These are phyloP conservation scores for Philopedon plagiatum DNA, from an alignment of 2,888 invertebrate species.

Conservation along the genomic window DNA sequence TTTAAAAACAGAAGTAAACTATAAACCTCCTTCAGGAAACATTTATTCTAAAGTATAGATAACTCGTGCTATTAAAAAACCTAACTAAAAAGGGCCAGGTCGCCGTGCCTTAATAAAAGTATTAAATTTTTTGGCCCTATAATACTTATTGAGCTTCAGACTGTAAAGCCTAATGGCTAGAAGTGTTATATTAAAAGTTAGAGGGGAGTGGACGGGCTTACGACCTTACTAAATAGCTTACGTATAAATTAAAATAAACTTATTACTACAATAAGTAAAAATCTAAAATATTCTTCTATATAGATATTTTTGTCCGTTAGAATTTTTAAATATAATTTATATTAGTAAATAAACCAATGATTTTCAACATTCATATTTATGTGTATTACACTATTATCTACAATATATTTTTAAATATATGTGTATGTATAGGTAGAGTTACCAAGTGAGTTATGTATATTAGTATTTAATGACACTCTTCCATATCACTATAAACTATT, in stretches of 20 bases:
- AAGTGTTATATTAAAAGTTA: too few relatives aligned
- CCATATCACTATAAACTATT: slow-evolving; percentile 6
- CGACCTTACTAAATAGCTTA: too few relatives aligned
- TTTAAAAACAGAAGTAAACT: too few relatives aligned
- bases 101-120: too few relatives aligned
- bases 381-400: slow-evolving; percentile 35
- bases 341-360: slow-evolving; percentile 30
- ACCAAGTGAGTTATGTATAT: neutral
- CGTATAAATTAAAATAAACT: neutral
- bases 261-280: neutral
- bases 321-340: slow-evolving; percentile 34
- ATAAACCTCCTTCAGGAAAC: too few relatives aligned
- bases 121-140: too few relatives aligned
- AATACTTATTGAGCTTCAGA: too few relatives aligned
- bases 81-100: too few relatives aligned
- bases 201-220: too few relatives aligned
- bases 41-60: too few relatives aligned
- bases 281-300: neutral
- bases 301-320: slow-evolving; percentile 16
- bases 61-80: too few relatives aligned
- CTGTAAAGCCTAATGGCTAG: too few relatives aligned
- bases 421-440: slow-evolving; percentile 2
- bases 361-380: slow-evolving; percentile 35
- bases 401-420: slow-evolving; percentile 25
- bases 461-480: neutral